Percentiles rank a stretch among this genome's conserved stretches.
Conservation (phyloP, 1,140 invertebrate genomes). For the Plectus sambesii region DNA sequence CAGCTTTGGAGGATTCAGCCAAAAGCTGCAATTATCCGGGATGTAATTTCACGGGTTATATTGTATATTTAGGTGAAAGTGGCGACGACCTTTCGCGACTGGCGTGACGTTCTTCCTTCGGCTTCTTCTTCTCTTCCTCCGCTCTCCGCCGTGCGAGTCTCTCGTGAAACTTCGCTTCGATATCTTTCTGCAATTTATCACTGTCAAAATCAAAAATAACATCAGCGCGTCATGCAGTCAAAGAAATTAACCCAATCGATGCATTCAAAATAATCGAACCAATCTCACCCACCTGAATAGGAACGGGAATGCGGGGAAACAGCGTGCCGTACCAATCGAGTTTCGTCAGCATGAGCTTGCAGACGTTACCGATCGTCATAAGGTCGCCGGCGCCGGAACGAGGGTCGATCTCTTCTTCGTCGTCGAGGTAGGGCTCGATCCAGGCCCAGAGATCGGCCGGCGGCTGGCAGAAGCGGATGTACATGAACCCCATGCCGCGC, state of each 20-base stretch:
- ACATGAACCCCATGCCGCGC: conserved; percentile 88
- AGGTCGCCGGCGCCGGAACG: conserved; percentile 87
- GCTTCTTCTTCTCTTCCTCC: no score
- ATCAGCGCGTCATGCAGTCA: no score
- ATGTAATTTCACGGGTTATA: no score
- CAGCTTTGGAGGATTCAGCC: no score
- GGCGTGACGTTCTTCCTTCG: no score
- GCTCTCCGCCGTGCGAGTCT: conserved; percentile 18
- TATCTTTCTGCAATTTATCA: conserved; percentile 32
- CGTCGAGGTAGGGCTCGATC: conserved; percentile 81
- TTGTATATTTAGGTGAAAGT: no score
- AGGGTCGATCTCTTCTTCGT: conserved; percentile 65
- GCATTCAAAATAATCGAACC: no score
- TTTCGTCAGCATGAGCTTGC: conserved; percentile 83
- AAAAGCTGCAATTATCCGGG: no score
- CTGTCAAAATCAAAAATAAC: background rate
- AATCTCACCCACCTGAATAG: conserved; percentile 60
- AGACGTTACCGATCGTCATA: conserved; percentile 84
- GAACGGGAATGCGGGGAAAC: conserved; percentile 97
- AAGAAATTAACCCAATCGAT: no score
- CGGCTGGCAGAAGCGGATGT: conserved; percentile 84
- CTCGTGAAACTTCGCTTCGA: conserved; percentile 39
- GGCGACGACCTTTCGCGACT: no score
- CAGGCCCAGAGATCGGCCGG: conserved; percentile 87
- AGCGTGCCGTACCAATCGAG: conserved; percentile 95